Evolutionary conservation across 2,113 vertebrate species (phyloP).

Genomic region (Circaetus gallicus): DNA sequence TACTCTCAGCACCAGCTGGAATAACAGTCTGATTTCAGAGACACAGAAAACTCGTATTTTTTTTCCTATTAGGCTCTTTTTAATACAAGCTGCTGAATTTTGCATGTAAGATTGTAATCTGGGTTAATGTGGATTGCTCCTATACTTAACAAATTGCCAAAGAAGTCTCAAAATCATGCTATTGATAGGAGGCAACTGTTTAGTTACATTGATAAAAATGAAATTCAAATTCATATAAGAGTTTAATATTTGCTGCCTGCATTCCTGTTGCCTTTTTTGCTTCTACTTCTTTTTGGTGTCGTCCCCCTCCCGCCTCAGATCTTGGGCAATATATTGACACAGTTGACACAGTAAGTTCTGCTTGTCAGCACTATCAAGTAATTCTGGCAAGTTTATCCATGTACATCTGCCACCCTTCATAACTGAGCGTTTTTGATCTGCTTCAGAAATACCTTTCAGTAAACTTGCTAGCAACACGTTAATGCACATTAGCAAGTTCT

Average conservation of each 20-base stretch:
- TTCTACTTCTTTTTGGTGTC: neutral
- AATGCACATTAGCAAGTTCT: neutral
- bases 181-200: neutral
- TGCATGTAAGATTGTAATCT: neutral
- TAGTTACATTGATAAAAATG: neutral
- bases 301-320: neutral
- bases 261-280: neutral
- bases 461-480: neutral
- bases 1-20: neutral
- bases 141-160: neutral
- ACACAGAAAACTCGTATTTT: neutral
- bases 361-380: conserved; percentile 29
- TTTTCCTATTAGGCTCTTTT: neutral
- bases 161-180: neutral
- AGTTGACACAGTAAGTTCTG: conserved; percentile 20
- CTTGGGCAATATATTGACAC: conserved; percentile 23
- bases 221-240: neutral
- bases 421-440: neutral
- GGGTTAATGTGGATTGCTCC: neutral
- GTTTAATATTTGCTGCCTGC: neutral
- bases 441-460: neutral
- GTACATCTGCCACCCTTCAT: neutral
- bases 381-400: conserved; percentile 23
- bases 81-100: neutral
- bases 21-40: neutral